Conservation (phyloP, 1,140 invertebrate genomes). For the Drosophila malerkotliana region DNA sequence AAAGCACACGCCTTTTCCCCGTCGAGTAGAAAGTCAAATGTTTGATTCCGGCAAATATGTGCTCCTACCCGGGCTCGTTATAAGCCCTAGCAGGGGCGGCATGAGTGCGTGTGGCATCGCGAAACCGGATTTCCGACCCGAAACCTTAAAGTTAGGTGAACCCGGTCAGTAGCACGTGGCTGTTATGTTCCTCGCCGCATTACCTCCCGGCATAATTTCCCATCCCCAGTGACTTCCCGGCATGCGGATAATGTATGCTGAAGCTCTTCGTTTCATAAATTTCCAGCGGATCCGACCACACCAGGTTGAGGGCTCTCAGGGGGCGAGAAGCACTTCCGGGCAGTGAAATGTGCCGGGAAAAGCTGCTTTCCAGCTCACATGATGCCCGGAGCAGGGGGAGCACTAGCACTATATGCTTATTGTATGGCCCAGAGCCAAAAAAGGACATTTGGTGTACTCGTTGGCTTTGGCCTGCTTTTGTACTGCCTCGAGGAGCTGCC, state of each 20-base stretch:
- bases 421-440: slow-evolving; percentile 36
- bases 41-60: slow-evolving; percentile 5
- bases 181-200: slow-evolving; percentile 7
- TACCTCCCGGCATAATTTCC: slow-evolving; percentile 38
- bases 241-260: slow-evolving; percentile 42
- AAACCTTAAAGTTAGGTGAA: slow-evolving; percentile 31
- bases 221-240: slow-evolving; percentile 31
- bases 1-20: neutral
- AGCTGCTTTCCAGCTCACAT: slow-evolving; percentile 25
- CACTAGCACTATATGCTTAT: slow-evolving; percentile 32
- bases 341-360: slow-evolving; percentile 23
- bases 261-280: slow-evolving; percentile 46
- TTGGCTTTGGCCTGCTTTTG: slow-evolving; percentile 11
- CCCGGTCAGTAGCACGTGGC: slow-evolving; percentile 41
- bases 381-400: neutral
- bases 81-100: neutral
- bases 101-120: slow-evolving; percentile 16
- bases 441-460: slow-evolving; percentile 3
- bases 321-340: slow-evolving; percentile 34
- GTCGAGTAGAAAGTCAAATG: slow-evolving; percentile 35
- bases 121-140: slow-evolving; percentile 52
- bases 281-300: slow-evolving; percentile 22
- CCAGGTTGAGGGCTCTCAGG: slow-evolving; percentile 27
- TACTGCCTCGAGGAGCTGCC: slow-evolving; percentile 22
- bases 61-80: neutral